Conservation (phyloP, 2,888 invertebrate genomes). For the Apotomis betuletana region DNA sequence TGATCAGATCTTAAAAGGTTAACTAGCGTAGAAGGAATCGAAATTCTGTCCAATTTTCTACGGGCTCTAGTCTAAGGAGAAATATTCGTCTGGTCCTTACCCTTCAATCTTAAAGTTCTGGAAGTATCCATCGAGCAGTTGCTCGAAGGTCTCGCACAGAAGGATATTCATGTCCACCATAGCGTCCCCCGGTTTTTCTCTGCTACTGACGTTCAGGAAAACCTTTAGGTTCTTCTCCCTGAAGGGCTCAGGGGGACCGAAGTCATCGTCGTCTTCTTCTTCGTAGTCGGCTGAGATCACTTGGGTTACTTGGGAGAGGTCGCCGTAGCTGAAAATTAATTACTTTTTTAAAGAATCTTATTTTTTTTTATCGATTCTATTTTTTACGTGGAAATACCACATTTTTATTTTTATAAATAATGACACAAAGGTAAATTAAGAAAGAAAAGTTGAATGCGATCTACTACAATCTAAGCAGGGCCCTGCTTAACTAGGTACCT, state of each 20-base stretch:
- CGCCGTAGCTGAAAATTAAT: slow-evolving; percentile 83
- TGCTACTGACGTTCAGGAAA: slow-evolving; percentile 65
- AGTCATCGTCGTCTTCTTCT: slow-evolving; percentile 84
- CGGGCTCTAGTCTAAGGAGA: no score
- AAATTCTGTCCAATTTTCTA: no score
- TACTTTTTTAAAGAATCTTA: no score
- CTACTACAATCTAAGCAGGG: no score
- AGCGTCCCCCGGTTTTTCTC: slow-evolving; percentile 72
- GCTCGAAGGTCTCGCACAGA: slow-evolving; percentile 92
- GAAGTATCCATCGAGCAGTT: slow-evolving; percentile 91
- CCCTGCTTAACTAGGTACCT: no score
- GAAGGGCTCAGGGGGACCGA: slow-evolving; percentile 85
- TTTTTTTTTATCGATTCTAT: no score
- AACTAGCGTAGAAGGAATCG: no score
- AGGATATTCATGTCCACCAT: slow-evolving; percentile 94
- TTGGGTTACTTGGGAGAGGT: slow-evolving; percentile 90
- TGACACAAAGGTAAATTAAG: no score
- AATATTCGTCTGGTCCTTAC: slow-evolving; percentile 64
- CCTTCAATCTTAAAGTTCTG: slow-evolving; percentile 91
- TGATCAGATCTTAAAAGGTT: no score
- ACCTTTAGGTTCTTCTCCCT: slow-evolving; percentile 84
- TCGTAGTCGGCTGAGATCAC: slow-evolving; percentile 91
- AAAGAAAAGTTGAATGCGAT: no score
- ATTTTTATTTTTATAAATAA: no score
- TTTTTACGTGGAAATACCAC: no score